These are phyloP conservation scores for Vulpes ferrilata DNA, from an alignment of 2,113 vertebrate species.

Conservation along the genomic window DNA sequence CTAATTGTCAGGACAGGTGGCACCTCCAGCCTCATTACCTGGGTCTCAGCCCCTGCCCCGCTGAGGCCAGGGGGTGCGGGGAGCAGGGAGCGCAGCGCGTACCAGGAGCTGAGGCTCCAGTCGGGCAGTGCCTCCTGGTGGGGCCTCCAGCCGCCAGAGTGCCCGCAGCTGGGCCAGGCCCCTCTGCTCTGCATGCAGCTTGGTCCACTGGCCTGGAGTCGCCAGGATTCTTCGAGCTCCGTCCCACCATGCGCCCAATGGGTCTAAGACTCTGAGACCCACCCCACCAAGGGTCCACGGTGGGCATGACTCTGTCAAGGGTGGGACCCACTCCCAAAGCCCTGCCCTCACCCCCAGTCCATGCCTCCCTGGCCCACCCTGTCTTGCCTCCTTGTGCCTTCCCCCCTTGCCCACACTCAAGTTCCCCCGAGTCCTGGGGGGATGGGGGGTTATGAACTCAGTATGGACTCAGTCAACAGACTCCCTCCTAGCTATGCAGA, in stretches of 20 bases:
- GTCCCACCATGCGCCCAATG: neutral
- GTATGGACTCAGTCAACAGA: neutral
- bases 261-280: neutral
- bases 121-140: neutral
- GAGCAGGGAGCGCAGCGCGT: fast-evolving
- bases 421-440: neutral
- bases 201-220: neutral
- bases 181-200: neutral
- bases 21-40: neutral
- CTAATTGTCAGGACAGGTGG: neutral
- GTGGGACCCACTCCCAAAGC: neutral
- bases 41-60: neutral
- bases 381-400: neutral
- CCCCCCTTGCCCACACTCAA: neutral
- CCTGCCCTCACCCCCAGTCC: neutral
- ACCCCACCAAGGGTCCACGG: too few relatives aligned
- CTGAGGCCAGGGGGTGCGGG: neutral
- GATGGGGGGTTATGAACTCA: neutral
- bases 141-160: neutral
- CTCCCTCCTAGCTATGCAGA: neutral
- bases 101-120: too few relatives aligned
- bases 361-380: too few relatives aligned
- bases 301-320: neutral
- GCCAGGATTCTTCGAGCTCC: neutral
- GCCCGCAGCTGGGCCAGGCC: neutral